Percentiles rank a stretch among this genome's conserved stretches.
Evolutionary conservation across 92 coral and sea anemone species (phyloP).

Genomic region (Palythoa heliodiscus): DNA sequence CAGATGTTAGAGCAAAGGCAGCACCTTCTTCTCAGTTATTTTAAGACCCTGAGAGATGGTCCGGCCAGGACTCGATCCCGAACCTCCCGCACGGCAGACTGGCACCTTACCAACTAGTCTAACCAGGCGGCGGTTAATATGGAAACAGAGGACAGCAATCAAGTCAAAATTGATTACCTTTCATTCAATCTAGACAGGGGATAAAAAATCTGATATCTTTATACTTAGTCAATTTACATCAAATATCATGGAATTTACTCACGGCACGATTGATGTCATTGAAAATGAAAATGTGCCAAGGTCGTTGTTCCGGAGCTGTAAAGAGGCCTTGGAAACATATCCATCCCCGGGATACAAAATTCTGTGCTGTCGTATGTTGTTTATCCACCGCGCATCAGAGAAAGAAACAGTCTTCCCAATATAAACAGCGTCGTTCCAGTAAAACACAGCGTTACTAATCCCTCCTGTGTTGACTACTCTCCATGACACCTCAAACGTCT

Average conservation of each 20-base stretch:
- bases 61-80: too few relatives aligned
- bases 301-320: slow-evolving; percentile 58
- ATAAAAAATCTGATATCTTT: neutral
- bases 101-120: too few relatives aligned
- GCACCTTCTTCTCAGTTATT: too few relatives aligned
- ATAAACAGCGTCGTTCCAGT: slow-evolving; percentile 68
- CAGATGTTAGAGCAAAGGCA: too few relatives aligned
- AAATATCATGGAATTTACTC: neutral
- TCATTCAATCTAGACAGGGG: neutral
- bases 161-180: too few relatives aligned
- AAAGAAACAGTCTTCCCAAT: slow-evolving; percentile 61
- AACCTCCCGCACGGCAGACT: too few relatives aligned
- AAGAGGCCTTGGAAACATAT: slow-evolving; percentile 58
- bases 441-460: slow-evolving; percentile 47
- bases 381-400: slow-evolving; percentile 47
- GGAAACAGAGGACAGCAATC: too few relatives aligned
- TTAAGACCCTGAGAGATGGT: too few relatives aligned
- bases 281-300: slow-evolving; percentile 65
- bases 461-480: slow-evolving; percentile 73
- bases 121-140: too few relatives aligned
- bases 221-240: neutral
- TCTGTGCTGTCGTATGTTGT: slow-evolving; percentile 48
- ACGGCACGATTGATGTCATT: slow-evolving; percentile 49
- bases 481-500: slow-evolving; percentile 79
- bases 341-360: slow-evolving; percentile 69